Conservation (phyloP, 2,797 vertebrate species). For the Pantherophis vulpinus region DNA sequence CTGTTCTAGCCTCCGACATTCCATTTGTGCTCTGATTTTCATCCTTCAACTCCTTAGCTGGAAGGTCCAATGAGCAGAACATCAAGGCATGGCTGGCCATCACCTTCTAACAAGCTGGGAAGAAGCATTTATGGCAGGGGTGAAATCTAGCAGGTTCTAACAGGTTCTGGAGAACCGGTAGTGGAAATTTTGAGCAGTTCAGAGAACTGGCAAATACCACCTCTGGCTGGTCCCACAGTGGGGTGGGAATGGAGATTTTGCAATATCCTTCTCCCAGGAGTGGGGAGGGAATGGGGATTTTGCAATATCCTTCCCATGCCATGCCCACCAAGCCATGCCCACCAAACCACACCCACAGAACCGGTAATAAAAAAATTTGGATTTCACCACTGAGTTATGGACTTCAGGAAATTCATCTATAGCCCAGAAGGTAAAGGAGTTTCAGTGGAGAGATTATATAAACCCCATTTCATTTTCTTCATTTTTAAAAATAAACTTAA, state of each 20-base stretch:
- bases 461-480: not conserved
- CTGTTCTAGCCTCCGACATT: not conserved
- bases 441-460: not conserved
- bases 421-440: not conserved
- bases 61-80: not conserved
- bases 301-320: too few species aligned
- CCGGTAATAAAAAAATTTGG: too few species aligned
- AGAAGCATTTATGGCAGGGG: not conserved
- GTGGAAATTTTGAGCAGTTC: too few species aligned
- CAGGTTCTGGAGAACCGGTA: too few species aligned
- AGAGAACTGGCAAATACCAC: too few species aligned
- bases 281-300: too few species aligned
- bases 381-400: not conserved
- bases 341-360: too few species aligned
- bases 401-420: not conserved
- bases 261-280: too few species aligned
- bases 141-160: too few species aligned
- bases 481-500: not conserved
- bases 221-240: too few species aligned
- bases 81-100: not conserved
- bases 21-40: not conserved
- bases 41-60: not conserved
- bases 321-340: too few species aligned
- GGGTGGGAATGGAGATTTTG: too few species aligned
- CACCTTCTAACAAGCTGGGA: not conserved